A percentile compares a stretch with the other conserved stretches of the same genome.
phyloP scores from a whole-genome alignment of 2,113 vertebrate species.

The Heteronetta atricapilla region DNA sequence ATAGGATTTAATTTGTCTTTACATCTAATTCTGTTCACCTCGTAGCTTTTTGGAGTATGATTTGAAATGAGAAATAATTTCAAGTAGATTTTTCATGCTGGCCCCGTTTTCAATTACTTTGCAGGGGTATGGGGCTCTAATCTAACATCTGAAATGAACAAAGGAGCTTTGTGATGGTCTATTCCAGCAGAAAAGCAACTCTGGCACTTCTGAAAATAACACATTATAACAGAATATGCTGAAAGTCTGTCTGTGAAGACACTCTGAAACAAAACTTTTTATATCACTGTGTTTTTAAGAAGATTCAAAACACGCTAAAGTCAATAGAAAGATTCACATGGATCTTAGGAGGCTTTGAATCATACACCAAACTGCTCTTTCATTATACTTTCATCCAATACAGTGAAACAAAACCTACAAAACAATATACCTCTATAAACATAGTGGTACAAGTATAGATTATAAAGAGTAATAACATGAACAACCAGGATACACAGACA shows the following conservation, averaged over 20 bases:
- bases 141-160: neutral
- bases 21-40: neutral
- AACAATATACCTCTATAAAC: constrained; percentile 51
- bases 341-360: constrained; percentile 49
- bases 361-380: constrained; percentile 33
- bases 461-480: neutral
- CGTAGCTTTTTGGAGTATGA: neutral
- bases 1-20: neutral
- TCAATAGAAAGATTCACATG: constrained; percentile 35
- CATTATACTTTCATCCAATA: constrained; percentile 24
- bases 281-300: constrained; percentile 1
- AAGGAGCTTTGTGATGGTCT: neutral
- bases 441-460: neutral
- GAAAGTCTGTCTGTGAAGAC: neutral
- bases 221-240: neutral
- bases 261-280: constrained; percentile 11
- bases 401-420: constrained; percentile 42
- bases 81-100: neutral
- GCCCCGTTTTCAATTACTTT: neutral
- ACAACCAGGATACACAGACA: constrained; percentile 6
- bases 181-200: neutral
- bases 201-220: neutral
- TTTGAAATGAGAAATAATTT: neutral
- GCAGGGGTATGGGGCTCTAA: neutral
- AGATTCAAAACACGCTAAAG: constrained; percentile 11